Evolutionary conservation across 2,797 vertebrate genomes (phyloP).

Genomic region (Eulemur mongoz): DNA sequence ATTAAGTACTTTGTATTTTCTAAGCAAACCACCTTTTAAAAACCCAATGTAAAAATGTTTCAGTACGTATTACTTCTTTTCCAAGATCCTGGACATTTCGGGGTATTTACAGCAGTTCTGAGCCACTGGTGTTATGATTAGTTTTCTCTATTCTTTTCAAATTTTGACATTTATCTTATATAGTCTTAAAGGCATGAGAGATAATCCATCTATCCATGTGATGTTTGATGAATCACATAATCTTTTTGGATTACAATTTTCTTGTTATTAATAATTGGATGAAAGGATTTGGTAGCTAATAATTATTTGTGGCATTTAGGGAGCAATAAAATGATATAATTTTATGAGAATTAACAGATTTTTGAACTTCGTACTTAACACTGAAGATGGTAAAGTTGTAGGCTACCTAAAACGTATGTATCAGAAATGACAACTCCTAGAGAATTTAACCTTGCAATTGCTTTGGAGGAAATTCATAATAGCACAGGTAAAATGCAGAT

Average conservation of each 20-base stretch:
- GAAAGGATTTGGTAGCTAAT: not conserved
- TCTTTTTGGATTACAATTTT: not conserved
- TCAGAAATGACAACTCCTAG: not conserved
- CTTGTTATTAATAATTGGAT: not conserved
- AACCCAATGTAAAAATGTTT: not conserved
- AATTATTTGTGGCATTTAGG: not conserved
- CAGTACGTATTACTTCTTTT: not conserved
- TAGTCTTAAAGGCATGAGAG: not conserved
- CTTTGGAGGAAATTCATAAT: not conserved
- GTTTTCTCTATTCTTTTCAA: not conserved
- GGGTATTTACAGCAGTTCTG: not conserved
- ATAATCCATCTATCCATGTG: not conserved
- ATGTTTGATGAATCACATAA: not conserved
- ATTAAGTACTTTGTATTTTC: not conserved
- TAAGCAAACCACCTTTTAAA: not conserved
- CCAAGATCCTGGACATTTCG: not conserved
- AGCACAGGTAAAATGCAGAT: conserved; percentile 26
- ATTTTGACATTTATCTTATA: not conserved
- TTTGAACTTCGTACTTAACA: not conserved
- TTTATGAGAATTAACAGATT: not conserved
- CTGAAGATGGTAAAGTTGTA: not conserved
- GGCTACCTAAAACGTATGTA: not conserved
- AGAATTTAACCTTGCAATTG: not conserved
- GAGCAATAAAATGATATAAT: not conserved
- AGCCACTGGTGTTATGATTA: not conserved